Evolutionary conservation across 2,888 invertebrate genomes (phyloP), one percentile per base, ranked within the genome.

Genomic region (Synergus laeviventris): DNA sequence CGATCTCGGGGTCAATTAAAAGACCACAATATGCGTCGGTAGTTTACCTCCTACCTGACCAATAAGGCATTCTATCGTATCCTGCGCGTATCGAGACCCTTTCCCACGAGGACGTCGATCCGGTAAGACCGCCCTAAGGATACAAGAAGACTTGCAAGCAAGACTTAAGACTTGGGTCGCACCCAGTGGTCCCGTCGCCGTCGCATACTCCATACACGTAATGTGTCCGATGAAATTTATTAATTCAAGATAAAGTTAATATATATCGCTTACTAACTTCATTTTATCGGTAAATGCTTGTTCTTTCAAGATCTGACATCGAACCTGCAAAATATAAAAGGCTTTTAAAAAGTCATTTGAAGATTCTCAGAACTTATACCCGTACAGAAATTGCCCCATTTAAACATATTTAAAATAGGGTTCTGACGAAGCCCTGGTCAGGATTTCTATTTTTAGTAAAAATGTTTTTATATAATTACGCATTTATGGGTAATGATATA

Each of bases 1-100:
- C 85, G 83, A 85, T 87, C 86, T 86, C 74, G 84, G 84, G 86
- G 86, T 87, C 86, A 88, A 88, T 88, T 88, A 88, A 87, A 88
- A 87, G 85, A 86, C 85, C 77, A 82, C 85, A 84, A 84, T 80
- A 80, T 86, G 84, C 85, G 85, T 84, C 84, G 85, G 84, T 79
- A 76, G 78, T 76, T 80, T 81, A 79, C 79, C 82, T 79, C 74
- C 75, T 80, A 77, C 77, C 79, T 79, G 79, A 79, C 82, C 79
- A 80, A 82, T 82, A 81, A 81, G 79, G 81, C 79, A 82, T 83
- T 85, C 85, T 85, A 86, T 86, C 86, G 82, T 80, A 83, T 78
- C 78, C 77, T 81, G 79, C 80, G 83, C 78, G 80, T 81, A 79
- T 81, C 79, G 78, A 75, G 76, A 77, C 78, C 79, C 82, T 79